Evolutionary conservation across 1,140 invertebrate species (phyloP), one percentile per base, ranked within the genome.

Genomic region (Panagrolaimus sp.): DNA sequence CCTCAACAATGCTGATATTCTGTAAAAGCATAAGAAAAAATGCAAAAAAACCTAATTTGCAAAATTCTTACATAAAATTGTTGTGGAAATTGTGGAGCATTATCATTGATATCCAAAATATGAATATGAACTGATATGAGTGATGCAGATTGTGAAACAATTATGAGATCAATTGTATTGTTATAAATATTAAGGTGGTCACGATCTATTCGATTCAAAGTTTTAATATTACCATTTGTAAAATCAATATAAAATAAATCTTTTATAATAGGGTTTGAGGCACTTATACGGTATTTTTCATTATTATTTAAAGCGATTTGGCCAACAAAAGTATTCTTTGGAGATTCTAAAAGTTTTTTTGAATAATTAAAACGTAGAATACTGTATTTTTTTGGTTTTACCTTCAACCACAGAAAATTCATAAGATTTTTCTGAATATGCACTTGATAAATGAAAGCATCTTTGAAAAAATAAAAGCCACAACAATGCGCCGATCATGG

Each of bases 241-340:
- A 58, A 58, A 58, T 58, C 52, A 58, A 58, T 21, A 12, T 12
- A 58, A 58, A 58, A 58, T 28, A 58, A 58, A 58, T 58, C 52
- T 28, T 58, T 58, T 1, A 58, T 17, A 58, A 28, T 28, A 2
- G 52, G 28, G 17, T 58, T 58, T 26, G 52, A 12, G 52, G 52
- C 28, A 58, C 52, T 58, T 28, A 58, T 12, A 58, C 52, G 52
- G 28, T 58, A 58, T 58, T 21, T 26, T 21, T 58, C 21, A 26
- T 21, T 58, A 12, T n/a, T 21, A 58, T 58, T 28, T 10, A 58
- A 58, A 58, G 21, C 52, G 14, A 58, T n/a, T 10, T 26, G 52
- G 10, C 52, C 52, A 28, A 58, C 52, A 28, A 24, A 28, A 26
- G 52, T 58, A 28, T 58, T 58, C 17, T 12, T 58, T 21, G 52